Base-by-base conservation (phyloP, 2,113 vertebrate genomes). In the Melierax canorus region DNA sequence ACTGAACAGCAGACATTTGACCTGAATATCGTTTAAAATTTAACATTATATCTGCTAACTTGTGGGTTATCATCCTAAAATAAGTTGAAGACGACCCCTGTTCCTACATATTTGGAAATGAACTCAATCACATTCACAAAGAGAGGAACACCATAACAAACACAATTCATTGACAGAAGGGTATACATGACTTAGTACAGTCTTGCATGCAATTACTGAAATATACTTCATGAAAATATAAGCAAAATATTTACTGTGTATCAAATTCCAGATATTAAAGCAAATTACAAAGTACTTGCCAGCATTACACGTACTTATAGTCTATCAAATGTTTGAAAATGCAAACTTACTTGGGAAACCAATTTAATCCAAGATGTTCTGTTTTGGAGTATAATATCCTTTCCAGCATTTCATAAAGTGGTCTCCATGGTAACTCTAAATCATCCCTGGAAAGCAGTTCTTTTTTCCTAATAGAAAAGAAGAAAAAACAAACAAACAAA, bases 351-450 rank as follows among this genome's bases (percentile, higher is more conserved):
- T 99, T 99, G 82, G 99, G 99, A 98, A 99, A 99, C 99, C 99
- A 99, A 98, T 99, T 99, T 96, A 99, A 99, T 90, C 99, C 99
- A 75, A 99, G 99, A 93, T 99, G 99, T 94, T 99, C 99, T 10
- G 99, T 99, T 97, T 99, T 99, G 51, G 99, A 99, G 95, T 99
- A 99, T 16, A 99, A 98, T 95, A 99, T 99, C 97, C 99, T 98
- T 97, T 99, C 99, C 62, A 99, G 91, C 95, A 99, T 98, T 96
- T 99, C 99, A 93, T 99, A 99, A 92, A 99, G 98, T 6, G 99
- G 99, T 98, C 98, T 98, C 99, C 99, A 99, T 19, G 98, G 98
- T 96, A 99, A 98, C 97, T 99, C 99, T 81, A 99, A 98, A 95
- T 99, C 99, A 90, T 99, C 99, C 91, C 99, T 99, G 90, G 99